Evolutionary conservation across 2,797 vertebrate genomes (phyloP), one percentile per base, ranked within the genome.

Genomic region (Serranus cabrilla): DNA sequence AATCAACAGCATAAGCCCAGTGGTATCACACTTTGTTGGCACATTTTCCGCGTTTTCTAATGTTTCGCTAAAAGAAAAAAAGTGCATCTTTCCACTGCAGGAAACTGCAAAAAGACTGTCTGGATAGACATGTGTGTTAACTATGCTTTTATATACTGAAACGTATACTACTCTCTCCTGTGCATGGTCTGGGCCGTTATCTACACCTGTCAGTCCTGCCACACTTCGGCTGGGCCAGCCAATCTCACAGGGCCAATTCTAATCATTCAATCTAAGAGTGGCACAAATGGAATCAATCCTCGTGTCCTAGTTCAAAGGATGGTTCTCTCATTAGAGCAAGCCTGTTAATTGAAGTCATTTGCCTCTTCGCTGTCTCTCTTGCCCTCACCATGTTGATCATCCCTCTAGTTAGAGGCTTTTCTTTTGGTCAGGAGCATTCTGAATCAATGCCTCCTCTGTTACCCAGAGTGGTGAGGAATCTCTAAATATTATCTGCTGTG

Each of bases 241-340:
- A 59, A 66, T 91, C 84, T 74, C 80, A 76, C 74, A 83, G 82
- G 78, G 71, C 71, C 59, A 83, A 76, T 70, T 84, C 64, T 77
- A 84, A 91, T 83, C 73, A 74, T 81, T 86, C 76, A 65, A 64
- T 84, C 40, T 57, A 64, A 63, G 80, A 85, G 67, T 68, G 78
- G 78, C 60, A 63, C 78, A 91, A 89, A 90, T 86, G 45, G 87
- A 93, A 92, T 92, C 89, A 91, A 91, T 93, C 73, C 64, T 67
- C 23, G 65, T 87, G 83, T 87, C 72, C 68, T 23, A 65, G 72
- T 84, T 87, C 76, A 91, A 79, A 74, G 76, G 76, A 78, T 55
- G 50, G 49, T 65, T 80, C 75, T 89, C 76, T 90, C 85, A 88
- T 91, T 91, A 93, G 81, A 84, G 69, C 72, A 68, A 50, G 74